Conservation (phyloP, 2,888 invertebrate genomes). For the Caenorhabditis sp. region DNA sequence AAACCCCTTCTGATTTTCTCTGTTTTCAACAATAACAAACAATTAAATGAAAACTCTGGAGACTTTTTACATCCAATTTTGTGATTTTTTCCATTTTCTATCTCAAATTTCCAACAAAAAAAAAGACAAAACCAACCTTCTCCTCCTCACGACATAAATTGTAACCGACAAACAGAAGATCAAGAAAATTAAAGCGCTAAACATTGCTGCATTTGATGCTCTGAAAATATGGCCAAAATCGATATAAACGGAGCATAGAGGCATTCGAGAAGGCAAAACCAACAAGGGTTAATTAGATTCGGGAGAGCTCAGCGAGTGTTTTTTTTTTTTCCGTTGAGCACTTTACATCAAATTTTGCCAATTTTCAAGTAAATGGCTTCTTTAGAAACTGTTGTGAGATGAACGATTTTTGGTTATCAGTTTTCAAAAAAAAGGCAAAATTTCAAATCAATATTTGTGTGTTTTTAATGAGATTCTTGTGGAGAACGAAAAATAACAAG, state of each 20-base stretch:
- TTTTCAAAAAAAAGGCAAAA: conserved; percentile 5
- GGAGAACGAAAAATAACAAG: conserved; percentile 13
- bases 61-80: too few species aligned
- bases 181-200: background rate
- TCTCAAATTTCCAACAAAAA: background rate
- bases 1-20: too few species aligned
- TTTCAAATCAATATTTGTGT: background rate
- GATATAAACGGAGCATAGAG: background rate
- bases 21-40: too few species aligned
- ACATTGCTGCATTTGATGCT: background rate
- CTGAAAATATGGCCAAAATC: background rate
- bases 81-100: too few species aligned
- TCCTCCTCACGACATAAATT: background rate
- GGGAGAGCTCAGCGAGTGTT: background rate
- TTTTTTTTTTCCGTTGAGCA: too few species aligned
- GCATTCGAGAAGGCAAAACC: too few species aligned
- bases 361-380: too few species aligned
- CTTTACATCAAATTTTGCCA: too few species aligned
- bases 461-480: background rate
- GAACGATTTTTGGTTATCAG: background rate
- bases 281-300: background rate
- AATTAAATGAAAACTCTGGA: too few species aligned
- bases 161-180: background rate
- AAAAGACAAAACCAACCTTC: background rate
- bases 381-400: too few species aligned